Percentiles rank a stretch among this genome's conserved stretches.
Evolutionary conservation across 2,113 vertebrate genomes (phyloP).

Genomic region (Rynchops niger): DNA sequence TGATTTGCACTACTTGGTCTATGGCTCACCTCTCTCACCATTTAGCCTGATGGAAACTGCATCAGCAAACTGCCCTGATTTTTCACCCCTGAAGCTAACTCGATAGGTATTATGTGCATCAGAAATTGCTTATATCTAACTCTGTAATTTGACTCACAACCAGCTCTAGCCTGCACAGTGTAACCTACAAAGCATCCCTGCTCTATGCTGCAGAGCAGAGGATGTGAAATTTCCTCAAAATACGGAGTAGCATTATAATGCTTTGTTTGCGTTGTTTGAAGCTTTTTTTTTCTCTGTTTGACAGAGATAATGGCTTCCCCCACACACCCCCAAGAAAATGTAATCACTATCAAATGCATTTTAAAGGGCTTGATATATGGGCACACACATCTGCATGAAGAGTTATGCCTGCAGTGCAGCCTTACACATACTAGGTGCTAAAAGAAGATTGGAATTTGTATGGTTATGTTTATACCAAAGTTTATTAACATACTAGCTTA

Average conservation of each 20-base stretch:
- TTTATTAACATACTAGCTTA: not conserved
- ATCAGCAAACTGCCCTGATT: not conserved
- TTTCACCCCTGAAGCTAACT: not conserved
- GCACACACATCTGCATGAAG: not conserved
- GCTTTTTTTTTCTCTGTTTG: not conserved
- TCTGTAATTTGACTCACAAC: not conserved
- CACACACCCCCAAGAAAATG: not conserved
- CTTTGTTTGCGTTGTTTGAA: not conserved
- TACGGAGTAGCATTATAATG: not conserved
- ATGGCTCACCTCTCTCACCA: not conserved
- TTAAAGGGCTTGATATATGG: not conserved
- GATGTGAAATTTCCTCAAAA: not conserved
- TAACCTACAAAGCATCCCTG: not conserved
- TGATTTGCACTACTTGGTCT: not conserved
- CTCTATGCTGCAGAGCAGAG: not conserved
- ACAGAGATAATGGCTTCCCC: not conserved
- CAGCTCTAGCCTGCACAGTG: not conserved
- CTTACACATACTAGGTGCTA: not conserved
- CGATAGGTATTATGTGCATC: not conserved
- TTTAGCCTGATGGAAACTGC: not conserved
- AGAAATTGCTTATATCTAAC: not conserved
- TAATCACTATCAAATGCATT: not conserved
- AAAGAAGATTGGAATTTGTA: not conserved
- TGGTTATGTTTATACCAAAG: not conserved
- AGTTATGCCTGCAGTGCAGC: not conserved